Percentiles rank a stretch among this genome's conserved stretches.
Conservation (phyloP, 64 coral and sea anemone species). For the Pachyseris speciosa region DNA sequence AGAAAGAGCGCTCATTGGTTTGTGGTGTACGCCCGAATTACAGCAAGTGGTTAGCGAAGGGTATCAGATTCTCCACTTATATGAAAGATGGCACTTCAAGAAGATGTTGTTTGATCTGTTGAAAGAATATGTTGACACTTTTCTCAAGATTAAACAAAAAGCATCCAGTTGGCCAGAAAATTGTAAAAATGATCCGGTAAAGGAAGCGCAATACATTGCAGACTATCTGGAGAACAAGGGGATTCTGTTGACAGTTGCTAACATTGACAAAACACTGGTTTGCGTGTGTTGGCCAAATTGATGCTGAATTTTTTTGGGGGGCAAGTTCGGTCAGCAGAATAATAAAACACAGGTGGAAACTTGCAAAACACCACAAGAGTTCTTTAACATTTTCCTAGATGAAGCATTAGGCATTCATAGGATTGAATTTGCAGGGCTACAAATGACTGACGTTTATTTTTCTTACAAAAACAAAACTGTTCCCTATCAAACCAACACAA, state of each 20-base stretch:
- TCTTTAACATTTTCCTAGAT: neutral
- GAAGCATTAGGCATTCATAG: neutral
- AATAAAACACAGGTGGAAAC: neutral
- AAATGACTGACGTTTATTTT: neutral
- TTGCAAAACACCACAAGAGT: neutral
- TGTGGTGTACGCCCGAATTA: neutral
- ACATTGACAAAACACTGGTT: neutral
- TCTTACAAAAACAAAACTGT: neutral
- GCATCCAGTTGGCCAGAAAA: neutral
- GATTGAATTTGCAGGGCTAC: neutral
- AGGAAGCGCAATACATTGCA: neutral
- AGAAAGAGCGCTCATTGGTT: neutral
- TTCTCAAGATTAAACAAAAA: neutral
- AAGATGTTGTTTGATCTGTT: neutral
- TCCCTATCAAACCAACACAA: neutral
- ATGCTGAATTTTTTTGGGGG: neutral
- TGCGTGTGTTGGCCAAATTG: neutral
- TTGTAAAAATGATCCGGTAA: neutral
- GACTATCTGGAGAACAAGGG: neutral
- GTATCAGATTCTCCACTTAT: neutral
- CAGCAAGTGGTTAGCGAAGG: neutral
- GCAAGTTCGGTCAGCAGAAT: neutral
- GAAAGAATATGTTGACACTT: neutral
- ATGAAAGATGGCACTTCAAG: neutral
- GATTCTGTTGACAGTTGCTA: neutral